Evolutionary conservation across 2,888 invertebrate species (phyloP), one percentile per base, ranked within the genome.

Genomic region (Melieria picta): DNA sequence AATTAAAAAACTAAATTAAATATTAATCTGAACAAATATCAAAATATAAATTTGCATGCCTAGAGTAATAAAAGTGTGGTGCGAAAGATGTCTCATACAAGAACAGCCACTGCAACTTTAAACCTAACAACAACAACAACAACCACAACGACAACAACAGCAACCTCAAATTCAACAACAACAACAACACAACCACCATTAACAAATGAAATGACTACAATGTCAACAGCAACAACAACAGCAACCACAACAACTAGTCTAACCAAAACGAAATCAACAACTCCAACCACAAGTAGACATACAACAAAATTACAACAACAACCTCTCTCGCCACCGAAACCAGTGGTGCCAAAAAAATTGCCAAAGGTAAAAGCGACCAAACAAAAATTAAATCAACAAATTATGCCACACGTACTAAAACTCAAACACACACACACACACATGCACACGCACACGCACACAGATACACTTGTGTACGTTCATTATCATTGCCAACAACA

Each of bases 291-390:
- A 75, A 72, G 74, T 73, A 78, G 77, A 76, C 70, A 82, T 68
- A 75, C 68, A 74, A 78, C 56, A 45, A 78, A 77, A 76, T 83
- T 86, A 77, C 86, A 86, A 80, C 85, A 83, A 80, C 86, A 87
- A 82, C 86, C 86, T 79, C 80, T 87, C 78, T 86, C 86, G 79
- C 87, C 87, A 79, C 87, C 87, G 74, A 87, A 82, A 81, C 87
- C 87, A 78, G 82, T 86, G 79, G 79, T 84, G 76, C 84, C 85
- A 82, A 80, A 83, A 80, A 86, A 84, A 81, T 79, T 85, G 71
- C 80, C 83, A 77, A 86, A 87, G 86, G 86, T 87, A 87, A 86
- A 81, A 75, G 68, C 69, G 42, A 71, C 10, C n/a, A 65, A 56
- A 6, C 30, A 50, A 63, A 50, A 66, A 72, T 1, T 13, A 57